phyloP scores from a whole-genome alignment of 2,888 invertebrate species.

The Trypoxylon attenuatum region DNA sequence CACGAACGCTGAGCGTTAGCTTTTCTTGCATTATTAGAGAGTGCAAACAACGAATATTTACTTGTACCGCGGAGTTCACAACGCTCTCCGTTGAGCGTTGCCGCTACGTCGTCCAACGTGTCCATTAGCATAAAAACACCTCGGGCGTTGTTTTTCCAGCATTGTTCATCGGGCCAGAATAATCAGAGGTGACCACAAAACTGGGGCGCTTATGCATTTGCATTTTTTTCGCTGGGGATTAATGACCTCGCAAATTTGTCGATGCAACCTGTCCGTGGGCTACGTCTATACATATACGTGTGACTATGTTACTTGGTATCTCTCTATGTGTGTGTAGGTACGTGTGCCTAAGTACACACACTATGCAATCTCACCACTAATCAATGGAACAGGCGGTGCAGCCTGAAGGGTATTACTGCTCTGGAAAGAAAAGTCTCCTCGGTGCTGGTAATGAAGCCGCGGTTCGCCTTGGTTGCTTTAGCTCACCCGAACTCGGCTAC shows the following conservation, averaged over 20 bases:
- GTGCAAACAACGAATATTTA: not conserved
- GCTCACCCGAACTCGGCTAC: constrained; percentile 4
- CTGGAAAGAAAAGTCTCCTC: constrained; percentile 42
- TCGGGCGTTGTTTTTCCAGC: not conserved
- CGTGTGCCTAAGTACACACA: too few species aligned
- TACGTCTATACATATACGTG: too few species aligned
- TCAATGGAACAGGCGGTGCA: constrained; percentile 23
- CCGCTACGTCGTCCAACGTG: not conserved
- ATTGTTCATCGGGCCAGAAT: not conserved
- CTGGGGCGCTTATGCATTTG: constrained; percentile 12
- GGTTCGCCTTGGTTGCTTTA: constrained; percentile 40
- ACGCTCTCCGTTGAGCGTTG: too few species aligned
- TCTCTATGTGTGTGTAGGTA: too few species aligned
- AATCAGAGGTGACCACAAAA: constrained; percentile 5
- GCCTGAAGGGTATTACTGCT: constrained; percentile 37
- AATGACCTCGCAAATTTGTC: constrained; percentile 16
- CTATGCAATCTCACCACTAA: too few species aligned
- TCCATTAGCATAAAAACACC: constrained; percentile 11
- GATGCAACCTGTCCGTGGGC: too few species aligned
- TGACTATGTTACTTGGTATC: too few species aligned
- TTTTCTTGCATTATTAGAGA: not conserved
- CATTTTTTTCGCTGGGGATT: constrained; percentile 17
- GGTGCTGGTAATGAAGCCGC: constrained; percentile 41
- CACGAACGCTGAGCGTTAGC: not conserved
- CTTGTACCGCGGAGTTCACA: not conserved